These are phyloP conservation scores for Eriocheir sinensis DNA, from an alignment of 1,140 invertebrate species.

Conservation along the genomic window DNA sequence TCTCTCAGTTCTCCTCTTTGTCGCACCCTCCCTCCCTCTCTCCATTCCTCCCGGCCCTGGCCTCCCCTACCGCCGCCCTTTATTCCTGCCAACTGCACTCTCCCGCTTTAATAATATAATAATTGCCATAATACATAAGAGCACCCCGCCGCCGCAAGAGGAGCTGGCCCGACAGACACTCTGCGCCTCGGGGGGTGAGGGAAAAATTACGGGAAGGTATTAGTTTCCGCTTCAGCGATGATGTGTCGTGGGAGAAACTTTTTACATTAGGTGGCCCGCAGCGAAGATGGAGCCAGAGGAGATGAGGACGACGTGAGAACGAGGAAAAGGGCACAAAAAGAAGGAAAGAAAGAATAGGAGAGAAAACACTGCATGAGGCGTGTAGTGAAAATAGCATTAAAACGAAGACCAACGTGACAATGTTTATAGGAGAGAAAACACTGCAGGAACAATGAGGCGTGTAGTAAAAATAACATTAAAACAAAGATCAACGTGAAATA, in stretches of 20 bases:
- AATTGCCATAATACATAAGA: neutral
- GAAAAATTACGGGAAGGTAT: neutral
- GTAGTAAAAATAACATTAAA: too few species aligned
- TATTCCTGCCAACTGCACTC: neutral
- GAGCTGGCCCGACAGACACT: neutral
- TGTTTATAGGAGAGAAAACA: too few species aligned
- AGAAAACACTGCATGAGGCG: too few species aligned
- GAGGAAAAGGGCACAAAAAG: neutral
- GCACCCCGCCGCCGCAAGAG: neutral
- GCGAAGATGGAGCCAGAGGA: too few species aligned
- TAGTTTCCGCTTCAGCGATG: neutral
- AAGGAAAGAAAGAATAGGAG: neutral
- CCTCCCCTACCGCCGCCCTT: neutral
- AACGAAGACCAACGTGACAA: too few species aligned
- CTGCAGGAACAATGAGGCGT: too few species aligned
- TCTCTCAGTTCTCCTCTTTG: too few species aligned
- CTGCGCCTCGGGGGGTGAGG: neutral
- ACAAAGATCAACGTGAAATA: too few species aligned
- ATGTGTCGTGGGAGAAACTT: neutral
- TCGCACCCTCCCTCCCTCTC: neutral
- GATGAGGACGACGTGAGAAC: too few species aligned
- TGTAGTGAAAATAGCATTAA: too few species aligned
- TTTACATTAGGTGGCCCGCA: too few species aligned
- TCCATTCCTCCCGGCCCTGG: neutral
- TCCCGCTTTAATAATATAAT: neutral